These are phyloP conservation scores for Ectobius pallidus DNA, from an alignment of 2,888 invertebrate genomes.

Conservation along the genomic window DNA sequence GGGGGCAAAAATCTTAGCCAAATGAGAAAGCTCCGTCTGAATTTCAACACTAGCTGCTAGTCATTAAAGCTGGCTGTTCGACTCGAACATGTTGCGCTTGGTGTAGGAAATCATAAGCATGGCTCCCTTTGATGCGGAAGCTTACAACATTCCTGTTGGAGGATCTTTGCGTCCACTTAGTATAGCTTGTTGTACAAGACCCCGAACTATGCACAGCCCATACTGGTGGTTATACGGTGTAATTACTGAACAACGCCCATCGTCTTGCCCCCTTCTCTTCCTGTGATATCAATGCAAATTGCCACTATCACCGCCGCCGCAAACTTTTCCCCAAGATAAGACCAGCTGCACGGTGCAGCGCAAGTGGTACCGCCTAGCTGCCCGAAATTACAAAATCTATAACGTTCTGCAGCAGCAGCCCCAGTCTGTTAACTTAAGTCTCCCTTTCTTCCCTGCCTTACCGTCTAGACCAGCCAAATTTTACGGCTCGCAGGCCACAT, in stretches of 20 bases:
- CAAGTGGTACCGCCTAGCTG: not conserved
- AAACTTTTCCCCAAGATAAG: constrained; percentile 12
- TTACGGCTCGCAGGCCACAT: too few species aligned
- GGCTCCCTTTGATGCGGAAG: too few species aligned
- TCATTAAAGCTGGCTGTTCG: too few species aligned
- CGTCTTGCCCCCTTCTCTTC: not conserved
- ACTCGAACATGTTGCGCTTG: too few species aligned
- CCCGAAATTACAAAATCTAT: constrained; percentile 9
- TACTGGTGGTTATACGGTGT: not conserved
- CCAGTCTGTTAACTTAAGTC: not conserved
- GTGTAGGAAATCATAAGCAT: too few species aligned
- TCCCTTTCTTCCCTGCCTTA: not conserved
- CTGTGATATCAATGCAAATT: constrained; percentile 20
- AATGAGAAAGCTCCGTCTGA: too few species aligned
- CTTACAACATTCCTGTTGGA: too few species aligned
- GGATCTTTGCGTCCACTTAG: not conserved
- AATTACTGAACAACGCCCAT: not conserved
- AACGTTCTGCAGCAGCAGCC: not conserved
- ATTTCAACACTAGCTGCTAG: too few species aligned
- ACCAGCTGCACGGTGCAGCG: not conserved
- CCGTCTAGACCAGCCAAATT: not conserved
- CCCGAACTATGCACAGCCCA: not conserved
- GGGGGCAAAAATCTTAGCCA: too few species aligned
- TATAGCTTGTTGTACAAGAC: not conserved
- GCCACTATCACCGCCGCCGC: not conserved